A percentile compares a stretch with the other conserved stretches of the same genome.
phyloP scores from a whole-genome alignment of 1,140 invertebrate species.

The Medauroidea extradentata region DNA sequence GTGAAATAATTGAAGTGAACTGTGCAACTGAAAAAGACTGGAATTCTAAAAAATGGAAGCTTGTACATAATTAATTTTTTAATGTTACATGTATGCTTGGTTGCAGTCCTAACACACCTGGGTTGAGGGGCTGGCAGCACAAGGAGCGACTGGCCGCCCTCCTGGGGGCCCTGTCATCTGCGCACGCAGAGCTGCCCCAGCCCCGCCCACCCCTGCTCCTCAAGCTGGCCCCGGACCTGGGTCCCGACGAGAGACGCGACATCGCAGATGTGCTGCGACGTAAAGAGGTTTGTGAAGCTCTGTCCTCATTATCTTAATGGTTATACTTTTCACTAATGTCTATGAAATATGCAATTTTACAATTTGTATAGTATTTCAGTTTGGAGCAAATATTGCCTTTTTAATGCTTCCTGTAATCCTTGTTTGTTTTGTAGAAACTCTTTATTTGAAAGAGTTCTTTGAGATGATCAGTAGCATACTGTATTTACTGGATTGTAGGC shows the following conservation, averaged over 20 bases:
- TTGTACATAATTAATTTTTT: no score
- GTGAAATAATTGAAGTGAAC: no score
- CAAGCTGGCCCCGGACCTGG: slow-evolving; percentile 93
- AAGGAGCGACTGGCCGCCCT: slow-evolving; percentile 71
- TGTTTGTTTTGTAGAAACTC: neutral
- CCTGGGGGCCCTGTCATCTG: slow-evolving; percentile 60
- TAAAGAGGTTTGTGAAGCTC: slow-evolving; percentile 37
- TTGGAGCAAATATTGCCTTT: neutral
- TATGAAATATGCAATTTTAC: no score
- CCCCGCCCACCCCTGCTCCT: slow-evolving; percentile 67
- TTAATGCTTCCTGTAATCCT: neutral
- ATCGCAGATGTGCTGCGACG: slow-evolving; percentile 67
- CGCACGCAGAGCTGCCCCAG: slow-evolving; percentile 52
- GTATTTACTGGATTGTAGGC: no score
- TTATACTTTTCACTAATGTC: neutral
- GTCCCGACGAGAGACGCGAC: slow-evolving; percentile 69
- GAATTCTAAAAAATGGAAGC: no score
- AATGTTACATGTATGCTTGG: no score
- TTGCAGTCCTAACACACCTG: slow-evolving; percentile 89
- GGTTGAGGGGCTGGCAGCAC: slow-evolving; percentile 78
- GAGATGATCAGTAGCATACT: neutral
- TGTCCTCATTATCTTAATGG: neutral
- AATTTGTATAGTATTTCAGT: neutral
- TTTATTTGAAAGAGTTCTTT: neutral
- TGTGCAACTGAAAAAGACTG: no score